Evolutionary conservation across 2,797 vertebrate species (phyloP).

Genomic region (Tarsius wallacei): DNA sequence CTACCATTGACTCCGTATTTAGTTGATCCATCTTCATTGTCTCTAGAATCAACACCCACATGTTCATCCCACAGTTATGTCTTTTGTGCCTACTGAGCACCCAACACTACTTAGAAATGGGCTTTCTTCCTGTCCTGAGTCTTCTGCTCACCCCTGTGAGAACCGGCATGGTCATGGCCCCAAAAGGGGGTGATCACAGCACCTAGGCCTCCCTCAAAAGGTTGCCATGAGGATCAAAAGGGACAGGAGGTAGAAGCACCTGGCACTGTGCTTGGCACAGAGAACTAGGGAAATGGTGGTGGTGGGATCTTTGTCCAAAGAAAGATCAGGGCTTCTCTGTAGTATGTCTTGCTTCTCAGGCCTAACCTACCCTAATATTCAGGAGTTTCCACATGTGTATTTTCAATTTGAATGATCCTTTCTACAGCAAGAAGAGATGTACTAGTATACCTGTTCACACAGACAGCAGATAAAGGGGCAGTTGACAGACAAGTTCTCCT

Average conservation of each 20-base stretch:
- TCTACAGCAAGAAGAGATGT: not conserved
- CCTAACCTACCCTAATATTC: not conserved
- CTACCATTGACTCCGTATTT: not conserved
- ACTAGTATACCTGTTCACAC: fast-evolving
- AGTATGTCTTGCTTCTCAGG: not conserved
- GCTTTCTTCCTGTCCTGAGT: not conserved
- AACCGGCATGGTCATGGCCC: not conserved
- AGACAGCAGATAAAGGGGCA: not conserved
- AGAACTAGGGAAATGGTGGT: not conserved
- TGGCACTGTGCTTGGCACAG: not conserved
- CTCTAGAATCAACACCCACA: not conserved
- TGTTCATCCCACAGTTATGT: not conserved
- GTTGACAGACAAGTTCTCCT: not conserved
- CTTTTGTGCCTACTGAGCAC: not conserved
- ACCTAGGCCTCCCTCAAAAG: not conserved
- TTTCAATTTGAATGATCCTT: not conserved
- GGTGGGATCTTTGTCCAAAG: not conserved
- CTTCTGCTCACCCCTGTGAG: not conserved
- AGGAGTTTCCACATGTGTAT: not conserved
- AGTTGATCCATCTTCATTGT: not conserved
- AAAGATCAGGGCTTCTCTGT: not conserved
- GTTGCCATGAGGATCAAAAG: not conserved
- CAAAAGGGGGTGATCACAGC: not conserved
- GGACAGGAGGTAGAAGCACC: not conserved
- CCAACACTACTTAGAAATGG: not conserved